These are phyloP conservation scores for Magallana angulata DNA, from an alignment of 1,140 invertebrate species.

Conservation along the genomic window DNA sequence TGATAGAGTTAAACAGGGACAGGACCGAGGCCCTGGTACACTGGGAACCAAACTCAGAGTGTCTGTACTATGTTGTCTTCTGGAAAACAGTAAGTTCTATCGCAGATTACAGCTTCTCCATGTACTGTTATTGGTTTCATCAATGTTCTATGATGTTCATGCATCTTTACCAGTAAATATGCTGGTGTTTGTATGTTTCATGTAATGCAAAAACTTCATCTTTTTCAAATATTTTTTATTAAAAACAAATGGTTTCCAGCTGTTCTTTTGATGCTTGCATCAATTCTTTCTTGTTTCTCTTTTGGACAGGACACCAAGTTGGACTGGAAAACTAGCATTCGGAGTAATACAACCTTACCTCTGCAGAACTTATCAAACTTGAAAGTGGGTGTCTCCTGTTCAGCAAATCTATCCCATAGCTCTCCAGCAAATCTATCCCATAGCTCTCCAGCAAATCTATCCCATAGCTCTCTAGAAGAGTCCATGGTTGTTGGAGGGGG, in stretches of 20 bases:
- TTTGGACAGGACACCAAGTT: neutral
- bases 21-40: neutral
- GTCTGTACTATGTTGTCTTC: neutral
- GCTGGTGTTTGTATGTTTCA: too few species aligned
- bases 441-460: too few species aligned
- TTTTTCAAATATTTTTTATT: too few species aligned
- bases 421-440: neutral
- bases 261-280: too few species aligned
- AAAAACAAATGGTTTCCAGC: too few species aligned
- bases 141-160: too few species aligned
- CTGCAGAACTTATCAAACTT: neutral
- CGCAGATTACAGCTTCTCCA: too few species aligned
- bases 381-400: slow-evolving; percentile 14
- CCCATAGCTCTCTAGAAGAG: neutral
- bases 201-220: too few species aligned
- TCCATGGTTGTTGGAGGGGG: neutral
- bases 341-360: neutral
- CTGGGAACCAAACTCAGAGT: neutral
- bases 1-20: neutral
- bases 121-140: too few species aligned
- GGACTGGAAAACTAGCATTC: neutral
- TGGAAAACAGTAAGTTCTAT: neutral
- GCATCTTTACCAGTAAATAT: too few species aligned
- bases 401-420: neutral
- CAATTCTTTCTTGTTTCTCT: too few species aligned